These are phyloP conservation scores for Rhinolophus ferrumequinum DNA, from an alignment of 2,113 vertebrate species.

Conservation along the genomic window DNA sequence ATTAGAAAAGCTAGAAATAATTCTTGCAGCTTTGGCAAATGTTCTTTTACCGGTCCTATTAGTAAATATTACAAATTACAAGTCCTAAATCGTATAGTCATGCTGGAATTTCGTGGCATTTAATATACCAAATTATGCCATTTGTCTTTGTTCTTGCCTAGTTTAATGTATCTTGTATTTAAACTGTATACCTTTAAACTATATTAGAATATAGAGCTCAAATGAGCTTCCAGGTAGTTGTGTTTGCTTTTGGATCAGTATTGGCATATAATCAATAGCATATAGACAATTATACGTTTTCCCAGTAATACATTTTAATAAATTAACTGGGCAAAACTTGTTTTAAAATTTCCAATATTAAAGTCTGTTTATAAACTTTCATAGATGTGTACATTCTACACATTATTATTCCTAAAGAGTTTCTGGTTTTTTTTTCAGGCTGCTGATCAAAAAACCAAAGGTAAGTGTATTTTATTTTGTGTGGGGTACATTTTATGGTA, in stretches of 20 bases:
- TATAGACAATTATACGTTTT: background rate
- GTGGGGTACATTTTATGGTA: background rate
- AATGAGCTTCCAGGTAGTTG: background rate
- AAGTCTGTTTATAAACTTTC: slow-evolving; percentile 20
- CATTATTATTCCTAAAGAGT: slow-evolving; percentile 63
- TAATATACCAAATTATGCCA: background rate
- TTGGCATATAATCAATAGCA: background rate
- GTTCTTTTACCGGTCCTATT: background rate
- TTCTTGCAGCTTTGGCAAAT: background rate
- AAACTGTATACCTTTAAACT: background rate
- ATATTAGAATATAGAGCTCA: background rate
- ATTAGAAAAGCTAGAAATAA: background rate
- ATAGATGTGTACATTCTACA: background rate
- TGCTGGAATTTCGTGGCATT: background rate
- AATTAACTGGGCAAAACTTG: background rate
- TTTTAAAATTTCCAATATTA: background rate
- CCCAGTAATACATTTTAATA: background rate
- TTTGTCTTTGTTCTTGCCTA: background rate
- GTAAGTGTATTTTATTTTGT: slow-evolving; percentile 84
- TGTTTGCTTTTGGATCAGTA: background rate
- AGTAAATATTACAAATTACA: background rate
- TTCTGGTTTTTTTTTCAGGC: slow-evolving; percentile 87
- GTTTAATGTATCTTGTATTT: background rate
- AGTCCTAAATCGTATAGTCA: background rate
- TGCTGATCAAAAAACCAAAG: slow-evolving; percentile 99